phyloP scores from a whole-genome alignment of 2,888 invertebrate genomes.

The Saturnia pavonia region DNA sequence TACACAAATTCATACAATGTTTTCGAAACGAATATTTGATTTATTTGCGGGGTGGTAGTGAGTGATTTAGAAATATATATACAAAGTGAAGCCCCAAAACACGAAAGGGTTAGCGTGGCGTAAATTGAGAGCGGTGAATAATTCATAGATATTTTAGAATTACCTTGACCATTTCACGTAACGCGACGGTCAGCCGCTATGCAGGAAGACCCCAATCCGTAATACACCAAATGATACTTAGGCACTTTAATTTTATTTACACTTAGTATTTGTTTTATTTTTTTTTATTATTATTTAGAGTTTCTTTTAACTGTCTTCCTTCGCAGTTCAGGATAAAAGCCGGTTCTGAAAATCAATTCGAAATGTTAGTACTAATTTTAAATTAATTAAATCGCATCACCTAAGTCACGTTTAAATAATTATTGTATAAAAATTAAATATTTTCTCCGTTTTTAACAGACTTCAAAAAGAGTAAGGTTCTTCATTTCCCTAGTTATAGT shows the following conservation, averaged over 20 bases:
- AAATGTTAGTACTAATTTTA: conserved; percentile 42
- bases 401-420: not conserved
- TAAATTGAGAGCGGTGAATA: conserved; percentile 70
- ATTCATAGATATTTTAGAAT: conserved; percentile 68
- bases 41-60: conserved; percentile 54
- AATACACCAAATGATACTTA: conserved; percentile 51
- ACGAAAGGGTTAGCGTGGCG: conserved; percentile 74
- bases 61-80: conserved; percentile 73
- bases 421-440: not conserved
- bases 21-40: conserved; percentile 41
- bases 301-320: conserved; percentile 67
- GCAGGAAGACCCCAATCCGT: conserved; percentile 53
- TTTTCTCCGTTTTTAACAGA: no score
- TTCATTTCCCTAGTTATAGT: no score
- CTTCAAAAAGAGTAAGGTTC: no score
- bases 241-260: conserved; percentile 59
- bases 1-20: conserved; percentile 39
- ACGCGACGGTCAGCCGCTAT: conserved; percentile 62
- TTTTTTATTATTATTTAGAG: conserved; percentile 47
- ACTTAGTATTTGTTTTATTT: conserved; percentile 46
- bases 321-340: conserved; percentile 73
- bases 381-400: not conserved
- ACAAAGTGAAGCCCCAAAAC: conserved; percentile 72
- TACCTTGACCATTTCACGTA: conserved; percentile 81
- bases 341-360: conserved; percentile 73